phyloP scores from a whole-genome alignment of 2,888 invertebrate species.

The Podotricha telesiphe region DNA sequence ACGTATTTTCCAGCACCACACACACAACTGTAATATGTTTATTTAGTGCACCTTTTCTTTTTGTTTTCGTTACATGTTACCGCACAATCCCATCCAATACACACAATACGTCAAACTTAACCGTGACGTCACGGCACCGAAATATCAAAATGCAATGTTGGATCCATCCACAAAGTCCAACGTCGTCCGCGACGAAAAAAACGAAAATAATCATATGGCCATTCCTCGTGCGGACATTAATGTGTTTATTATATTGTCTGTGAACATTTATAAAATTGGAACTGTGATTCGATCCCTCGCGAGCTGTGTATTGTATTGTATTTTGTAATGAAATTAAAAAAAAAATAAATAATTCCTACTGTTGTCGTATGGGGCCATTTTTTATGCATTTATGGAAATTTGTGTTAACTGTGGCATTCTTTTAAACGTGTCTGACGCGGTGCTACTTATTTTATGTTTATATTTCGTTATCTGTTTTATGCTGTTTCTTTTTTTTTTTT shows the following conservation, averaged over 20 bases:
- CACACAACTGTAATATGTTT: constrained; percentile 65
- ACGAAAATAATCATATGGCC: constrained; percentile 71
- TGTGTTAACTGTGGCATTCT: constrained; percentile 65
- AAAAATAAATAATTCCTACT: constrained; percentile 1
- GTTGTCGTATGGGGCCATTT: constrained; percentile 46
- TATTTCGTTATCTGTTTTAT: constrained; percentile 62
- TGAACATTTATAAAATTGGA: constrained; percentile 62
- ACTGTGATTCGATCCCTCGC: constrained; percentile 68
- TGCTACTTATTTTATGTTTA: constrained; percentile 48
- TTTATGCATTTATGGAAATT: constrained; percentile 51
- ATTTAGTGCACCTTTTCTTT: constrained; percentile 83
- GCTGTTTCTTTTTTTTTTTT: constrained; percentile 50
- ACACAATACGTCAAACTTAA: constrained; percentile 56
- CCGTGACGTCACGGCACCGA: constrained; percentile 61
- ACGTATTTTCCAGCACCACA: constrained; percentile 33
- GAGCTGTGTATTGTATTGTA: constrained; percentile 42
- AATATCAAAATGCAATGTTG: constrained; percentile 70
- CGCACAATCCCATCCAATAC: constrained; percentile 80
- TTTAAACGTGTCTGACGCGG: constrained; percentile 59
- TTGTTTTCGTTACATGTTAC: constrained; percentile 82
- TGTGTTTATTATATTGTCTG: constrained; percentile 46
- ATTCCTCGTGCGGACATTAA: constrained; percentile 53
- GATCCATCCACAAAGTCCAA: constrained; percentile 80
- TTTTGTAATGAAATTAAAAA: constrained; percentile 42
- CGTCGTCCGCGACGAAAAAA: constrained; percentile 83